Conservation (phyloP, 2,797 vertebrate genomes). For the Sebastes nivosus region DNA sequence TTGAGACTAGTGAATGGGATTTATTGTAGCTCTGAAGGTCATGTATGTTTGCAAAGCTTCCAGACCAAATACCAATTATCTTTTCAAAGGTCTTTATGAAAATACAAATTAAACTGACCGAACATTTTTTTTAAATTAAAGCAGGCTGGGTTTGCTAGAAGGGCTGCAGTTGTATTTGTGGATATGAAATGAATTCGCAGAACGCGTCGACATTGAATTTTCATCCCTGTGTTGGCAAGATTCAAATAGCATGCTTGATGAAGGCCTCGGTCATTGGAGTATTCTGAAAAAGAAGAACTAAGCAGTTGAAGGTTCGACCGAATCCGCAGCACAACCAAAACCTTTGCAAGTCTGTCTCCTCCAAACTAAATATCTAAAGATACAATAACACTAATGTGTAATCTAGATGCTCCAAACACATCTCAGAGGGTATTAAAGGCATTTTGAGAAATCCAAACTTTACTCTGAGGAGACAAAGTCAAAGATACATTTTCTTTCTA, state of each 20-base stretch:
- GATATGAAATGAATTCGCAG: background rate
- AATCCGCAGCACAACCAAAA: background rate
- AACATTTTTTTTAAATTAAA: background rate
- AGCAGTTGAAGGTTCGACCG: background rate
- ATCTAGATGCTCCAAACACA: background rate
- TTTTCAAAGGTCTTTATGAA: background rate
- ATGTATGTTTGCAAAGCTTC: background rate
- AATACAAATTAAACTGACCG: background rate
- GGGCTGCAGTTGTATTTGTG: background rate
- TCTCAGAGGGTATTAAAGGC: background rate
- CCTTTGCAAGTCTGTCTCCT: background rate
- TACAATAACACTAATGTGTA: background rate
- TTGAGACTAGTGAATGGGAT: background rate
- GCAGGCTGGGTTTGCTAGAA: background rate
- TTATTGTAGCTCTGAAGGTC: background rate
- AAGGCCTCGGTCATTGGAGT: background rate
- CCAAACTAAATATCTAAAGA: background rate
- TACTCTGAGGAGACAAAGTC: background rate
- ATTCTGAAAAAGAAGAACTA: background rate
- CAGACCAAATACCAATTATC: background rate
- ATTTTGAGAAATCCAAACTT: background rate
- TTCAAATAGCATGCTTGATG: conserved; percentile 22
- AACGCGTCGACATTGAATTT: background rate
- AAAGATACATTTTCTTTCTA: background rate
- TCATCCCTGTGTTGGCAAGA: background rate